Percentiles rank a stretch among this genome's conserved stretches.
These are phyloP conservation scores for Pseudomyrmex pallidus DNA, from an alignment of 1,140 invertebrate genomes.

Conservation along the genomic window DNA sequence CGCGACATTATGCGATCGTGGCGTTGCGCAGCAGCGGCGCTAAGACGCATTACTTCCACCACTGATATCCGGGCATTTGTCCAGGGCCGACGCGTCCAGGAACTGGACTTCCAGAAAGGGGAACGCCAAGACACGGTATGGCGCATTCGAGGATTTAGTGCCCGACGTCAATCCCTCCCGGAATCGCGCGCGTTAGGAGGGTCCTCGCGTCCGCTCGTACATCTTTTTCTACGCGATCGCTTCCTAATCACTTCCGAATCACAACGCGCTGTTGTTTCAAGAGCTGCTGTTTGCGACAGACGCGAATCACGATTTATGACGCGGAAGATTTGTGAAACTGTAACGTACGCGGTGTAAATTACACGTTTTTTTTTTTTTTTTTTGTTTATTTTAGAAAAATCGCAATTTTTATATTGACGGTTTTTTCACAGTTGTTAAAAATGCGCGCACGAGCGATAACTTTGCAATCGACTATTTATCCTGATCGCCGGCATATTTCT, in stretches of 20 bases:
- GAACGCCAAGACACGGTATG: slow-evolving; percentile 8
- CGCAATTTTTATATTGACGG: too few relatives aligned
- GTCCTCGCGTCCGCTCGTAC: slow-evolving; percentile 56
- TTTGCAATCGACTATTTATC: slow-evolving; percentile 46
- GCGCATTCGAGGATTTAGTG: slow-evolving; percentile 78
- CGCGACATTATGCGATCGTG: slow-evolving; percentile 48
- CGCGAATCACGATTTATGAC: slow-evolving; percentile 11
- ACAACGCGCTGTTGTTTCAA: slow-evolving; percentile 2
- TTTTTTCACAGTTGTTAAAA: background rate
- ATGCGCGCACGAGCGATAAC: slow-evolving; percentile 6
- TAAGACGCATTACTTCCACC: slow-evolving; percentile 84
- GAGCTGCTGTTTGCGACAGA: background rate
- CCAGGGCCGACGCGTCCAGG: slow-evolving; percentile 81
- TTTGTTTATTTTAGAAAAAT: too few relatives aligned
- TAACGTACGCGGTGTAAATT: too few relatives aligned
- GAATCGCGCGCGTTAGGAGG: slow-evolving; percentile 63
- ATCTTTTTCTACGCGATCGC: slow-evolving; percentile 48
- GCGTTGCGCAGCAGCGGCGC: slow-evolving; percentile 58
- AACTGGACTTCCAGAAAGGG: slow-evolving; percentile 67
- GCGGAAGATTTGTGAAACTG: too few relatives aligned
- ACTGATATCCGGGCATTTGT: slow-evolving; percentile 85
- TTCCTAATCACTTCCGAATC: slow-evolving; percentile 58
- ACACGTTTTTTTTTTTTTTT: too few relatives aligned
- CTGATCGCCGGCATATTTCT: slow-evolving; percentile 23
- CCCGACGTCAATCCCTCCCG: slow-evolving; percentile 51